Conservation (phyloP, 1,140 invertebrate species). For the Drosophila arizonae region DNA sequence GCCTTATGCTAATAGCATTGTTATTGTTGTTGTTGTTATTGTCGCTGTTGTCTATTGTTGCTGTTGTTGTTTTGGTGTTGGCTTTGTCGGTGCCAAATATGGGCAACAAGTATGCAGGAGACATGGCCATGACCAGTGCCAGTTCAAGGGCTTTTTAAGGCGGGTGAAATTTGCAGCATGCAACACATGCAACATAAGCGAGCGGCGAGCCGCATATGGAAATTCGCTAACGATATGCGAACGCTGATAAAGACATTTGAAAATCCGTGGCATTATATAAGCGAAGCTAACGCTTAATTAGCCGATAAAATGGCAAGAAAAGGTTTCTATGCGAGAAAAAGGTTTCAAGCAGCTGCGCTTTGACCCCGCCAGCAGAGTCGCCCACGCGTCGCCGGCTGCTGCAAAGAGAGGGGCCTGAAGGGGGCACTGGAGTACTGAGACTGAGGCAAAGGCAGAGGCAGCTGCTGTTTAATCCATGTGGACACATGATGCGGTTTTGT, state of each 20-base stretch:
- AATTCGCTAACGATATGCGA: conserved; percentile 31
- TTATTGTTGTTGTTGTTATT: neutral
- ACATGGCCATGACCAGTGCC: conserved; percentile 63
- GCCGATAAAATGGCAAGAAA: conserved; percentile 34
- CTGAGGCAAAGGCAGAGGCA: neutral
- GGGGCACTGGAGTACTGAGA: neutral
- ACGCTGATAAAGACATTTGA: conserved; percentile 56
- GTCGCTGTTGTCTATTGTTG: conserved; percentile 3
- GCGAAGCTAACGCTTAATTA: conserved; percentile 55
- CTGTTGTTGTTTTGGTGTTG: conserved; percentile 8
- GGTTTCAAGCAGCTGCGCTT: conserved; percentile 27
- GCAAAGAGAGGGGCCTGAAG: neutral
- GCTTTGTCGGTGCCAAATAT: conserved; percentile 65
- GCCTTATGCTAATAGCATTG: conserved; percentile 43
- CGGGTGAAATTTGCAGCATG: conserved; percentile 52
- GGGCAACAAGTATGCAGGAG: conserved; percentile 27
- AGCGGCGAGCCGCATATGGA: conserved; percentile 40
- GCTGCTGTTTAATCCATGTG: conserved; percentile 50
- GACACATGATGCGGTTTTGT: conserved; percentile 46
- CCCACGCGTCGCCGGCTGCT: conserved; percentile 9
- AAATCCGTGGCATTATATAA: conserved; percentile 38
- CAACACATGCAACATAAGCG: conserved; percentile 22
- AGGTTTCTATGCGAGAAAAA: conserved; percentile 35
- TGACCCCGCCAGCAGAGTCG: conserved; percentile 27
- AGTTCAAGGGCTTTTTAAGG: conserved; percentile 69